phyloP scores from a whole-genome alignment of 2,797 vertebrate species.

The Poecilia wingei region DNA sequence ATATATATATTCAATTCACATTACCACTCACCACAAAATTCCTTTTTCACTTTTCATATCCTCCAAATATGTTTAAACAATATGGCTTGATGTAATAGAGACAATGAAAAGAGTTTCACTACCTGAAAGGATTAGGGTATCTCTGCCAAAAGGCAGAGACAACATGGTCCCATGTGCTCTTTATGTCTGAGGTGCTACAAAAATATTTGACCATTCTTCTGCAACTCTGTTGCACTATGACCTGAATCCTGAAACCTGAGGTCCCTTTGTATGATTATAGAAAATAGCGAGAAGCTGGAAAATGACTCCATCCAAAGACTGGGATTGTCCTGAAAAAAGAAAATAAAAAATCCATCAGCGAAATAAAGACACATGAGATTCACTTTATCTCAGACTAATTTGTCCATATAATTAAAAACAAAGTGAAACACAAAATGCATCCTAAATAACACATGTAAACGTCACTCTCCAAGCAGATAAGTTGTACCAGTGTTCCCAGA shows the following conservation, averaged over 20 bases:
- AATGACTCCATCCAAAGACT: constrained; percentile 73
- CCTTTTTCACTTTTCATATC: not conserved
- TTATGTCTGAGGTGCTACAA: constrained; percentile 72
- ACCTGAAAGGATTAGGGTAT: constrained; percentile 86
- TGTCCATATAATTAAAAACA: not conserved
- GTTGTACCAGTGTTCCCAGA: not conserved
- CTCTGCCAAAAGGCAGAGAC: constrained; percentile 83
- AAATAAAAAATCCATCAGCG: not conserved
- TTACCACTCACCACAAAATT: not conserved
- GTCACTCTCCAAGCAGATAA: not conserved
- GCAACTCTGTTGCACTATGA: constrained; percentile 18
- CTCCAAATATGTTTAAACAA: not conserved
- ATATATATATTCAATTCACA: not conserved
- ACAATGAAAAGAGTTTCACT: constrained; percentile 9
- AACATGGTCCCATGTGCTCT: constrained; percentile 80
- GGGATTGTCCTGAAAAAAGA: constrained; percentile 33
- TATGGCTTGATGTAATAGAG: not conserved
- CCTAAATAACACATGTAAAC: not conserved
- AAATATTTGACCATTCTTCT: constrained; percentile 82
- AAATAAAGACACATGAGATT: not conserved
- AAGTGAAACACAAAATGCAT: not conserved
- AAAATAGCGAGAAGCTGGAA: constrained; percentile 25
- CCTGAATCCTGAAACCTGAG: constrained; percentile 34
- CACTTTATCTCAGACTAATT: not conserved
- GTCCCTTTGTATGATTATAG: constrained; percentile 21